A percentile compares a stretch with the other conserved stretches of the same genome.
Conservation (phyloP, 2,797 vertebrate species). For the Periparus ater region DNA sequence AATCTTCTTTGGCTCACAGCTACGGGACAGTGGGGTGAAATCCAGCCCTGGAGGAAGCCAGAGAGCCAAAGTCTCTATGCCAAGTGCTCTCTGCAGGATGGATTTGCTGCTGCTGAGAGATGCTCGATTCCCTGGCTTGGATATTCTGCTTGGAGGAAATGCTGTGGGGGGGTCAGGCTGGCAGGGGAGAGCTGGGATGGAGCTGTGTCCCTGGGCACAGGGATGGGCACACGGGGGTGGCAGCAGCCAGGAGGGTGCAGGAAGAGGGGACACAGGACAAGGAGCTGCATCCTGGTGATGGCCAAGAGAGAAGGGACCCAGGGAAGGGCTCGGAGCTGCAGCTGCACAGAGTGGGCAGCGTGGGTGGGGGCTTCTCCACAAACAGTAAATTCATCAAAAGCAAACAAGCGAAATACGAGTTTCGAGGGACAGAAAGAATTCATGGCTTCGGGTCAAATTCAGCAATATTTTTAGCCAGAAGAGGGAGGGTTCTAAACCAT, state of each 20-base stretch:
- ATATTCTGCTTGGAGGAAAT: background rate
- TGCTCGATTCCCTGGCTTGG: background rate
- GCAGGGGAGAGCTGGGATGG: background rate
- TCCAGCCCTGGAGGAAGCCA: background rate
- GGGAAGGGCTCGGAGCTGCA: background rate
- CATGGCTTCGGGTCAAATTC: slow-evolving; percentile 23
- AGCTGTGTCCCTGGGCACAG: background rate
- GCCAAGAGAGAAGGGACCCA: background rate
- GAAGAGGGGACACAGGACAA: background rate
- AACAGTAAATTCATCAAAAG: background rate
- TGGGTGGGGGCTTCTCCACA: background rate
- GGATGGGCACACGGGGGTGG: background rate
- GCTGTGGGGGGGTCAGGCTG: background rate
- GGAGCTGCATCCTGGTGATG: background rate
- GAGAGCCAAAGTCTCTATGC: background rate
- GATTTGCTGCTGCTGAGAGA: slow-evolving; percentile 9
- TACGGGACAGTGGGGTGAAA: background rate
- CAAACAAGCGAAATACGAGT: background rate
- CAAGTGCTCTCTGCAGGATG: background rate
- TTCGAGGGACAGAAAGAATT: slow-evolving; percentile 48
- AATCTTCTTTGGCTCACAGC: background rate
- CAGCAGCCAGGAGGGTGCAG: background rate
- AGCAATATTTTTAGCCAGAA: slow-evolving; percentile 52
- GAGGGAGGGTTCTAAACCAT: background rate
- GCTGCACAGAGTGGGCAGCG: background rate